A percentile compares a stretch with the other conserved stretches of the same genome.
Evolutionary conservation across 2,888 invertebrate genomes (phyloP).

Genomic region (Tipula lateralis): DNA sequence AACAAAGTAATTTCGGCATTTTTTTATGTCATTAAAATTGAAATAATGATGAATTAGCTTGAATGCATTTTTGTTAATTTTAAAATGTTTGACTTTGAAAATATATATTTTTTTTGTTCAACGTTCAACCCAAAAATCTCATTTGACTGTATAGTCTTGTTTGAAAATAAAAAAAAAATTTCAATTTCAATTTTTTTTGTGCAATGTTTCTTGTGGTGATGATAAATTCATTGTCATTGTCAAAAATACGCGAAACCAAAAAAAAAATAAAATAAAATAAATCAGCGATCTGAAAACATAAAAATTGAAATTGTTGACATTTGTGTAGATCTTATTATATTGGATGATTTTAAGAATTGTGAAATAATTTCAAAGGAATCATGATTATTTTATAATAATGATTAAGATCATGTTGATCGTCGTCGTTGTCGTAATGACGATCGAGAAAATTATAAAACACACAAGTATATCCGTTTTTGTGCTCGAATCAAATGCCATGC

Average conservation of each 20-base stretch:
- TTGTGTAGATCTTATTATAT: not conserved
- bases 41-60: slow-evolving; percentile 5
- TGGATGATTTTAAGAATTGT: not conserved
- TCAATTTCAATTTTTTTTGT: not conserved
- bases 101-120: not conserved
- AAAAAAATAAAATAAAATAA: not conserved
- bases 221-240: slow-evolving; percentile 5
- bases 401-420: not conserved
- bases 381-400: not conserved
- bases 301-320: not conserved
- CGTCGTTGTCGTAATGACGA: not conserved
- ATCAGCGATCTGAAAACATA: not conserved
- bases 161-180: not conserved
- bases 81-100: slow-evolving; percentile 2
- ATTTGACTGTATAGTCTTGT: not conserved
- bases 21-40: not conserved
- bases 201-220: not conserved
- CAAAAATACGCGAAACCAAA: not conserved
- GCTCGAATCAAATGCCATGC: not conserved
- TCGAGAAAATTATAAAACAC: not conserved
- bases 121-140: not conserved
- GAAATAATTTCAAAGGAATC: not conserved
- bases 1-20: not conserved
- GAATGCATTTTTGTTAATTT: slow-evolving; percentile 5
- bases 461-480: not conserved